Conservation (phyloP, 2,888 invertebrate species). For the Trichogramma evanescens region DNA sequence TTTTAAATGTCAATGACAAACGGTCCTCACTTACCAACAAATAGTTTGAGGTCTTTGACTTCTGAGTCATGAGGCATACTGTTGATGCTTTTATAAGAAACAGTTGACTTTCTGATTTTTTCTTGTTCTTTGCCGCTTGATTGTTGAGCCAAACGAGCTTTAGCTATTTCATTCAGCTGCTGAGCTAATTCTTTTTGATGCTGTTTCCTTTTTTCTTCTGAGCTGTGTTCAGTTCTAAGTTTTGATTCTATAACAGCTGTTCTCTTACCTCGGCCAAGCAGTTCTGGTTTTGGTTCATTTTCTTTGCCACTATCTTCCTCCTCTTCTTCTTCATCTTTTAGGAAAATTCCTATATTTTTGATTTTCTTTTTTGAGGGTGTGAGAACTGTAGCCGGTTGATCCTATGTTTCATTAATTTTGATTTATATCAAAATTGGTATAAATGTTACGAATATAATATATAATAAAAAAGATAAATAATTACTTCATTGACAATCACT, state of each 20-base stretch:
- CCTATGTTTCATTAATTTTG: slow-evolving; percentile 40
- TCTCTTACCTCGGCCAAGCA: slow-evolving; percentile 73
- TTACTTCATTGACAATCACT: slow-evolving; percentile 83
- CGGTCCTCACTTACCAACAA: slow-evolving; percentile 68
- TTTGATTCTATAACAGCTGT: slow-evolving; percentile 91
- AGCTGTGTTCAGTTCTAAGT: slow-evolving; percentile 85
- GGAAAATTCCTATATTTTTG: slow-evolving; percentile 90
- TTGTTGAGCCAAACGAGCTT: slow-evolving; percentile 83
- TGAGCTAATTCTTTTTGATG: slow-evolving; percentile 93
- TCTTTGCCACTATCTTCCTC: slow-evolving; percentile 57
- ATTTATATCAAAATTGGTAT: slow-evolving; percentile 1
- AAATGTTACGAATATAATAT: not conserved
- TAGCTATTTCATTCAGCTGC: slow-evolving; percentile 85
- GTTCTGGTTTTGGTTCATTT: slow-evolving; percentile 59
- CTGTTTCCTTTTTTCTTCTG: slow-evolving; percentile 93
- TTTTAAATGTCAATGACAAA: not conserved
- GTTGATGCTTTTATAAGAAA: slow-evolving; percentile 86
- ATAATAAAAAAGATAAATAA: not conserved
- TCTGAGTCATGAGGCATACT: slow-evolving; percentile 93
- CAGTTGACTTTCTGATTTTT: slow-evolving; percentile 86
- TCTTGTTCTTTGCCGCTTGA: slow-evolving; percentile 78
- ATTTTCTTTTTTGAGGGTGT: slow-evolving; percentile 92
- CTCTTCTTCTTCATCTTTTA: slow-evolving; percentile 83
- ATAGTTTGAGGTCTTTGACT: slow-evolving; percentile 87
- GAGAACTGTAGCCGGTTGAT: slow-evolving; percentile 72